Evolutionary conservation across 2,113 vertebrate species (phyloP).

Genomic region (Coracopsis vasa): DNA sequence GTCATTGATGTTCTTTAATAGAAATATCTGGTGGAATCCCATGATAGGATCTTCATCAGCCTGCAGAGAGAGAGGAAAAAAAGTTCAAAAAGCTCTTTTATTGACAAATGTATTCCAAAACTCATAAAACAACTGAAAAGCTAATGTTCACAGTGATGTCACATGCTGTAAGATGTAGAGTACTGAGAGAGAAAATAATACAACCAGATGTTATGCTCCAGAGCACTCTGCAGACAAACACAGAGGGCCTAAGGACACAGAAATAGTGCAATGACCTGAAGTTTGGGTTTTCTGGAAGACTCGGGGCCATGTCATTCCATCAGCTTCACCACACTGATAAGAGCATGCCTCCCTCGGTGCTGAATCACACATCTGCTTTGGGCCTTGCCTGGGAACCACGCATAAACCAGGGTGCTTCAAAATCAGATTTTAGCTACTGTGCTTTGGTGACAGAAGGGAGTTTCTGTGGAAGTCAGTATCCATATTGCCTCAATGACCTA

Average conservation of each 20-base stretch:
- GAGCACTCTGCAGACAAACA: background rate
- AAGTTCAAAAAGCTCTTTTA: background rate
- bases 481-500: background rate
- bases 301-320: background rate
- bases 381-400: background rate
- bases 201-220: background rate
- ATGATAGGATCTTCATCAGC: conserved; percentile 91
- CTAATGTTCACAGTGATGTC: background rate
- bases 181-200: background rate
- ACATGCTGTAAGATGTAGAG: background rate
- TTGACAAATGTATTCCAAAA: background rate
- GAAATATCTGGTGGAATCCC: conserved; percentile 95
- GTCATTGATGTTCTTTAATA: conserved; percentile 91
- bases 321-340: background rate
- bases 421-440: background rate
- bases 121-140: background rate
- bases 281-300: too few relatives aligned
- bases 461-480: background rate
- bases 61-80: conserved; percentile 59
- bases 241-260: background rate
- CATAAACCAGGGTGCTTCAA: background rate
- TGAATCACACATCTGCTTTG: background rate
- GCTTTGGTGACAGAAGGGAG: background rate
- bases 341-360: background rate
- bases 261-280: background rate